These are phyloP conservation scores for Oxyteleia sp. DNA, from an alignment of 2,888 invertebrate species.

Conservation along the genomic window DNA sequence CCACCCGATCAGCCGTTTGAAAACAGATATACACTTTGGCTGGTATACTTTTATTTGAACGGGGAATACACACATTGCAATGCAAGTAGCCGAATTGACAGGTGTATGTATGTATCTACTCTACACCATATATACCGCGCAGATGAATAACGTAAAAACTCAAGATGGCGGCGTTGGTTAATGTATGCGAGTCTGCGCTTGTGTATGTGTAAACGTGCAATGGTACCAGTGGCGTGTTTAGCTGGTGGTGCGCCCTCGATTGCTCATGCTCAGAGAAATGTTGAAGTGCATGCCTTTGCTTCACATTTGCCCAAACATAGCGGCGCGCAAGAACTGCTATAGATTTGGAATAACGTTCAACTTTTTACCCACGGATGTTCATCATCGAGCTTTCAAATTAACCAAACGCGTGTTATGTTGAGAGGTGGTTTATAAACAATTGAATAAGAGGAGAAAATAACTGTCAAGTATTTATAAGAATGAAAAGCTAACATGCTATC, in stretches of 20 bases:
- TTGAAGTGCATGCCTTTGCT: constrained; percentile 16
- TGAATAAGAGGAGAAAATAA: no score
- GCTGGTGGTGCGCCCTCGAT: constrained; percentile 15
- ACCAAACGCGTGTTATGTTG: no score
- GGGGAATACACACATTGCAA: constrained; percentile 43
- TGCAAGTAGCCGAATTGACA: constrained; percentile 60
- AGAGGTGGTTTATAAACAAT: no score
- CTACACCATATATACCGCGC: constrained; percentile 64
- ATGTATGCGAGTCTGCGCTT: constrained; percentile 23
- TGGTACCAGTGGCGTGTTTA: constrained; percentile 33
- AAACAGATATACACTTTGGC: constrained; percentile 26
- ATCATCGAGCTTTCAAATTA: constrained; percentile 1
- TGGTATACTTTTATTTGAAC: constrained; percentile 44
- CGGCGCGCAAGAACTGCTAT: not conserved
- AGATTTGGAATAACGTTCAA: constrained; percentile 89
- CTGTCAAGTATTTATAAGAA: no score
- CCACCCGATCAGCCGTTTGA: constrained; percentile 15
- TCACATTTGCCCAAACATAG: constrained; percentile 38
- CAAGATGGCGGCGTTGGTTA: constrained; percentile 64
- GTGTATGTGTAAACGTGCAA: constrained; percentile 30
- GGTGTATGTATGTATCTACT: constrained; percentile 62
- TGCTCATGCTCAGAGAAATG: not conserved
- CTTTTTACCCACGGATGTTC: constrained; percentile 87
- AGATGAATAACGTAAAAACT: constrained; percentile 70
- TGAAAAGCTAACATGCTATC: no score